Evolutionary conservation across 2,113 vertebrate genomes (phyloP).

Genomic region (Ursus arctos): DNA sequence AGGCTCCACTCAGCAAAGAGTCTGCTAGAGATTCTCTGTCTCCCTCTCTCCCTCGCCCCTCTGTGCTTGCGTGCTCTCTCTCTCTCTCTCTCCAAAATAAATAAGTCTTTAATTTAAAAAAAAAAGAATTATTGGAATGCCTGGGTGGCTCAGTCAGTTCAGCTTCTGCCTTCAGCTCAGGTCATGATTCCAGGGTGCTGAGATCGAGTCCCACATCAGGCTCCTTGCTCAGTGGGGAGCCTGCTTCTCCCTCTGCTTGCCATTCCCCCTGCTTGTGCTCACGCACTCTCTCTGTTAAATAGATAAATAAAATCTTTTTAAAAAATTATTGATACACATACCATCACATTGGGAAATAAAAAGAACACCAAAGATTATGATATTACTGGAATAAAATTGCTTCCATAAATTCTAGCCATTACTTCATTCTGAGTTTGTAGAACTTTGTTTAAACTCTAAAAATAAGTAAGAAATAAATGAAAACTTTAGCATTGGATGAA

Average conservation of each 20-base stretch:
- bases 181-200: background rate
- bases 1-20: background rate
- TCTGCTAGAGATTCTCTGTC: background rate
- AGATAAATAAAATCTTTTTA: background rate
- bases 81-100: background rate
- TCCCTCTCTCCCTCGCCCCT: background rate
- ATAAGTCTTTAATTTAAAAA: background rate
- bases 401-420: constrained; percentile 1
- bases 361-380: constrained; percentile 19
- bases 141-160: background rate
- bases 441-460: constrained; percentile 4
- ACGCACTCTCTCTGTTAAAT: background rate
- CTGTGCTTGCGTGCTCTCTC: fast-evolving
- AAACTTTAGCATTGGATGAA: constrained; percentile 51
- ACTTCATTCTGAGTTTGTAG: background rate
- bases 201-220: background rate
- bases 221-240: background rate
- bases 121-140: background rate
- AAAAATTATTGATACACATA: background rate
- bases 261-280: background rate
- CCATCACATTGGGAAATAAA: constrained; percentile 1
- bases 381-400: background rate
- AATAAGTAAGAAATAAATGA: constrained; percentile 3
- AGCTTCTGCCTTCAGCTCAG: background rate
- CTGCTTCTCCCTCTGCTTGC: background rate